A percentile compares a stretch with the other conserved stretches of the same genome.
Conservation (phyloP, 2,113 vertebrate genomes). For the Austrofundulus limnaeus region DNA sequence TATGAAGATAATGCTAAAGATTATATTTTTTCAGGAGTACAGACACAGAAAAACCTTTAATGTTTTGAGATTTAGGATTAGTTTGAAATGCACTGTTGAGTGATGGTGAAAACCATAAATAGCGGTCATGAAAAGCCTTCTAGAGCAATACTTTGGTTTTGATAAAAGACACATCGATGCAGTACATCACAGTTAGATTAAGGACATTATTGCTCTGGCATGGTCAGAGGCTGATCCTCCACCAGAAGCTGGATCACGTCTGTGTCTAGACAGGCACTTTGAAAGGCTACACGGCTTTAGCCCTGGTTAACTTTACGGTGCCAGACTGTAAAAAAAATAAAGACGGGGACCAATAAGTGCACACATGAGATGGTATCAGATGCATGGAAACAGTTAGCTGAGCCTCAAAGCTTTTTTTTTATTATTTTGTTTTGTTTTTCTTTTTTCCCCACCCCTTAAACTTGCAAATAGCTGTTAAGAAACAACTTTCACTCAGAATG, state of each 20-base stretch:
- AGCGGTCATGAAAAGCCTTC: slow-evolving; percentile 17
- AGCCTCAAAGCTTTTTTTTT: slow-evolving; percentile 54
- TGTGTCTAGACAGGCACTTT: slow-evolving; percentile 26
- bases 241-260: slow-evolving; percentile 22
- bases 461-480: slow-evolving; percentile 47
- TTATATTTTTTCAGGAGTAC: too few relatives aligned
- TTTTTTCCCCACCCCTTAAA: slow-evolving; percentile 49
- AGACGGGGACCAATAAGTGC: slow-evolving; percentile 10
- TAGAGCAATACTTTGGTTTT: background rate
- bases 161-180: slow-evolving; percentile 3
- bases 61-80: slow-evolving; percentile 49
- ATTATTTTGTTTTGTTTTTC: too few relatives aligned
- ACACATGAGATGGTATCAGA: slow-evolving; percentile 64
- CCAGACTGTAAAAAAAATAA: slow-evolving; percentile 53
- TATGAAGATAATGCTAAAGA: slow-evolving; percentile 17
- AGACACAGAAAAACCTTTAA: slow-evolving; percentile 53
- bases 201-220: background rate
- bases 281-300: slow-evolving; percentile 40
- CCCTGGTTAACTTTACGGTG: slow-evolving; percentile 36
- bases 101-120: slow-evolving; percentile 30
- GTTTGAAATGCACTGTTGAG: slow-evolving; percentile 41
- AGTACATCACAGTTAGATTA: slow-evolving; percentile 12
- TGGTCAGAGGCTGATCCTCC: background rate
- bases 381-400: slow-evolving; percentile 68
- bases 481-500: slow-evolving; percentile 49